Conservation (phyloP, 2,797 vertebrate species). For the Champsocephalus esox region DNA sequence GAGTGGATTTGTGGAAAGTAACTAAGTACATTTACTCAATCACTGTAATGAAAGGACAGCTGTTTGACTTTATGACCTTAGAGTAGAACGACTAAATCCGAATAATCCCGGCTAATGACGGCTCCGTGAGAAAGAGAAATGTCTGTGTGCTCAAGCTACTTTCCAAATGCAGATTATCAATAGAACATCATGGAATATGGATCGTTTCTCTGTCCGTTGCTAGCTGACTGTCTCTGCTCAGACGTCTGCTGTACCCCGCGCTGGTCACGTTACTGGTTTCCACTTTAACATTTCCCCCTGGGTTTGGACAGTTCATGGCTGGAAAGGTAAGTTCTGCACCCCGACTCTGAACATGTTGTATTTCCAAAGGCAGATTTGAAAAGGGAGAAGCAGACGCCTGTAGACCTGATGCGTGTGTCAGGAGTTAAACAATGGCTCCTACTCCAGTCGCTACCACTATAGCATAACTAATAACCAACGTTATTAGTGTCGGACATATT, state of each 20-base stretch:
- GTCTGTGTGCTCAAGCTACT: background rate
- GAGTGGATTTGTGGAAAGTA: background rate
- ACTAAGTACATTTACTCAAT: background rate
- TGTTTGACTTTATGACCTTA: no score
- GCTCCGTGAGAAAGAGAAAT: no score
- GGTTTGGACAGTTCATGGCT: slow-evolving; percentile 98
- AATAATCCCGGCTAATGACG: no score
- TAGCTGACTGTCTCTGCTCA: slow-evolving; percentile 16
- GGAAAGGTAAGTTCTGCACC: slow-evolving; percentile 87
- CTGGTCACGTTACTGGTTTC: slow-evolving; percentile 94
- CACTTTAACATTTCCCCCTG: slow-evolving; percentile 94
- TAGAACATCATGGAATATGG: background rate
- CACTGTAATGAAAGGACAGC: background rate
- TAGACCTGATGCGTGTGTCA: no score
- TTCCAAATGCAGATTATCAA: background rate
- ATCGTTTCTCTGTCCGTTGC: background rate
- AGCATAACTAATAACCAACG: no score
- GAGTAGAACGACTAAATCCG: no score
- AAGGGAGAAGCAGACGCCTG: background rate
- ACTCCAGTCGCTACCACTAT: no score
- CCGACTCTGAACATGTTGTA: slow-evolving; percentile 3
- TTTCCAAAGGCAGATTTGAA: background rate
- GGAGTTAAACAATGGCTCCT: no score
- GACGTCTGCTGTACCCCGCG: slow-evolving; percentile 92
- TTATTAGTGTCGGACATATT: no score